Conservation (phyloP, 2,113 vertebrate species). For the Progne subis region DNA sequence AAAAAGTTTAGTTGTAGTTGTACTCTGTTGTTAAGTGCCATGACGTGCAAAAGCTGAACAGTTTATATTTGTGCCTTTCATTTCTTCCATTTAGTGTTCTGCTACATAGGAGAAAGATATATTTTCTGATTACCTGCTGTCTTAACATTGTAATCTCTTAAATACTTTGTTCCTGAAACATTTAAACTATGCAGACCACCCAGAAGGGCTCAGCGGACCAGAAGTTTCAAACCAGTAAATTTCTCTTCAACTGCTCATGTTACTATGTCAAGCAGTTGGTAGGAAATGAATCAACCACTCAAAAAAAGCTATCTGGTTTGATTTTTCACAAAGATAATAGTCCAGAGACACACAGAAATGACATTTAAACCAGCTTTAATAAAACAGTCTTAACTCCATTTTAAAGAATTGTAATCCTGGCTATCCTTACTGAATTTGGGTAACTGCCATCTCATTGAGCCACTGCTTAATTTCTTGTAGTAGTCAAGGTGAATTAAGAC, state of each 20-base stretch:
- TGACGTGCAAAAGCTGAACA: neutral
- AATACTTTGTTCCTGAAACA: constrained; percentile 14
- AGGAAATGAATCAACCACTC: neutral
- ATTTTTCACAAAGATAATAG: neutral
- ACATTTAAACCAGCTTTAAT: neutral
- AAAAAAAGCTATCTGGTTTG: neutral
- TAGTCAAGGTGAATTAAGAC: neutral
- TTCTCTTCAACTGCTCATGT: neutral
- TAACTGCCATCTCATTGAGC: neutral
- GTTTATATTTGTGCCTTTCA: neutral
- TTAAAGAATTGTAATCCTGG: neutral
- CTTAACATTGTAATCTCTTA: neutral
- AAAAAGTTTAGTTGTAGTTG: neutral
- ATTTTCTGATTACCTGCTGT: constrained; percentile 26
- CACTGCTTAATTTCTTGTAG: neutral
- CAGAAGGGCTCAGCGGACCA: neutral
- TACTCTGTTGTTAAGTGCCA: neutral
- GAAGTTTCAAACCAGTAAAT: neutral
- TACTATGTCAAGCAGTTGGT: neutral
- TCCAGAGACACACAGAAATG: neutral
- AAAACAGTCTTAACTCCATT: neutral
- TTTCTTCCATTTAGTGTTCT: neutral
- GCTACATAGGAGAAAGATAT: neutral
- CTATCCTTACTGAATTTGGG: neutral
- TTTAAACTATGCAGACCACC: constrained; percentile 49